Base-by-base conservation (phyloP, 2,113 vertebrate genomes). In the Lates calcarifer region DNA sequence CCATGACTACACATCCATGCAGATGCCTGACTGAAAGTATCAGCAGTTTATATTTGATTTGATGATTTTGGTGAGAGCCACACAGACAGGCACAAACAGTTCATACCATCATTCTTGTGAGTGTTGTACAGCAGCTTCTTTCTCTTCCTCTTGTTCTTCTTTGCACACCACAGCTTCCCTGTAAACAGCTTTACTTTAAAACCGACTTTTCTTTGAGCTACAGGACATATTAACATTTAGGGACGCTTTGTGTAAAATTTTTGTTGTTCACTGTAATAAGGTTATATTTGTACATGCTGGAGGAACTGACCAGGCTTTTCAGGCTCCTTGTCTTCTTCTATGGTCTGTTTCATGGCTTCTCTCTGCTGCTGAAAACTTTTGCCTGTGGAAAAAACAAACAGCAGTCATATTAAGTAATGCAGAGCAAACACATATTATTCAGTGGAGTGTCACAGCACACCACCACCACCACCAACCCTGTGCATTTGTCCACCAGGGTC, bases 271-370 rank as follows among this genome's bases (percentile, higher is more conserved):
- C 18, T 66, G 31, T 28, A 41, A 28, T 47, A 5, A n/a, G 31
- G 37, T 67, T 39, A 53, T n/a, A n/a, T n/a, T n/a, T n/a, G n/a
- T n/a, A n/a, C 17, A 35, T 11, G 12, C 17, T 3, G 22, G 31
- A 33, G 6, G 6, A 24, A 85, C 91, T 82, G 12, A 99, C 98
- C 98, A 86, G 98, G 97, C 92, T 99, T 99, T 93, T 99, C 98
- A 31, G 98, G 98, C 79, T 99, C 98, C 86, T 98, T 99, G 85
- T 99, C 98, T 93, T 99, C 98, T 92, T 99, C 98, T 94, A 99
- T 98, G 15, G 98, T 99, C 90, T 99, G 98, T 74, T 99, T 99
- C 98, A 99, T 99, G 86, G 98, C 98, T 95, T 99, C 98, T 90
- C 98, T 96, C 93, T 99, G 98, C 85, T 99, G 98, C 91, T 99